Base-by-base conservation (phyloP, 2,888 invertebrate species). In the Caenorhabditis sp. region DNA sequence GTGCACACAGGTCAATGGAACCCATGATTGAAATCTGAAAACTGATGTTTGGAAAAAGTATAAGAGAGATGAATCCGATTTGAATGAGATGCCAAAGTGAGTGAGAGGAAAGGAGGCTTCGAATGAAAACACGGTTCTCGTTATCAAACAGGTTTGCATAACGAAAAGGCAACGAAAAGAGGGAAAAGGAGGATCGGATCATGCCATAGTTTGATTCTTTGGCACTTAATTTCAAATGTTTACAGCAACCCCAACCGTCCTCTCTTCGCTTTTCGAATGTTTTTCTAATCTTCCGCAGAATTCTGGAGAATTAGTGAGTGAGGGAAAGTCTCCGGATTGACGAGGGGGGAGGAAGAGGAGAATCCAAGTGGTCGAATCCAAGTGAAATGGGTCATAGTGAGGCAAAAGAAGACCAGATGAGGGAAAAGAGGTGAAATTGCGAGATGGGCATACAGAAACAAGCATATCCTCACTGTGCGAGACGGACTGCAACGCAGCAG, bases 361-460 rank as follows among this genome's bases (percentile, higher is more conserved):
- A 56, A 51, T 68, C 14, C 28, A 58, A 69, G 22, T 63, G 38
- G 35, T 56, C 49, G 61, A 75, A 58, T 64, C 75, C 41, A 31
- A 38, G 41, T 35, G 47, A 74, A 63, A 51, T 74, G 63, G 74
- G 74, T 74, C 74, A 74, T 41, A 51, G 66, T 22, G 63, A 64
- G 24, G 16, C 4, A n/a, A 44, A 44, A 14, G 68, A 70, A 63
- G 69, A 64, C 70, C 64, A 61, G 64, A 70, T 79, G 79, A 79
- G 79, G 63, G 79, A 79, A 79, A 79, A 68, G 70, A 63, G 68
- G 58, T 70, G 69, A 69, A 77, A 77, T 69, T 54, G 61, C 54
- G 69, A 54, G 74, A 64, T 74, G 74, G 74, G 74, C 74, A 77
- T 77, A 70, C 77, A 77, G 77, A 69, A 77, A 77, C 77, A 77